Base-by-base conservation (phyloP, 2,888 invertebrate genomes). In the Lysandra bellargus region DNA sequence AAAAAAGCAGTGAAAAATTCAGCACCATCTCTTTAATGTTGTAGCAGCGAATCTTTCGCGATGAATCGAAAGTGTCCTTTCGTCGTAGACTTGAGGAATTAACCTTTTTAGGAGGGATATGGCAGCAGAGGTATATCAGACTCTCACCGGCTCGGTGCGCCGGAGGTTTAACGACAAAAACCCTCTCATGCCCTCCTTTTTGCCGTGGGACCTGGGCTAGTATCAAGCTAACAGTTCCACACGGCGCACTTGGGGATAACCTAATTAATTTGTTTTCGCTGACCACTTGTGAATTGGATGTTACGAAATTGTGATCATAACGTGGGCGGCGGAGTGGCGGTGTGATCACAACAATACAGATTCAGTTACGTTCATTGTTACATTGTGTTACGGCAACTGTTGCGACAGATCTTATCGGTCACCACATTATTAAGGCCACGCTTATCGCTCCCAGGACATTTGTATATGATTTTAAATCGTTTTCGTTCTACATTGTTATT, bases 271-370 rank as follows among this genome's bases (percentile, higher is more conserved):
- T 57, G 57, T 57, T 57, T 57, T 49, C 33, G 79, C 79, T 33
- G 33, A 12, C 53, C 64, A 17, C 73, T 40, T 23, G 23, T 75
- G 17, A 79, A n/a, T 75, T 75, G 30, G n/a, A n/a, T 44, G 30
- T 53, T 4, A 75, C 33, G 37, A 57, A 73, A 78, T 64, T 75
- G 72, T 80, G 78, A 80, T 78, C 78, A 76, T 78, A n/a, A 77
- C 77, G 80, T 80, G 78, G 80, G 6, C 64, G 49, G 57, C 57
- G 57, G 76, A 72, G 78, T 80, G 80, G 78, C 80, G 80, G 3
- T 33, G 14, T 33, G 14, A 78, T 79, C 79, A 57, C 73, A 78
- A 79, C 80, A 79, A 80, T 78, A 72, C 61, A 61, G 79, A 79
- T 80, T 78, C 77, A 78, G 74, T 80, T 80, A 75, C 74, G 75